Evolutionary conservation across 2,113 vertebrate species (phyloP), one percentile per base, ranked within the genome.

Genomic region (Tachysurus vachellii): DNA sequence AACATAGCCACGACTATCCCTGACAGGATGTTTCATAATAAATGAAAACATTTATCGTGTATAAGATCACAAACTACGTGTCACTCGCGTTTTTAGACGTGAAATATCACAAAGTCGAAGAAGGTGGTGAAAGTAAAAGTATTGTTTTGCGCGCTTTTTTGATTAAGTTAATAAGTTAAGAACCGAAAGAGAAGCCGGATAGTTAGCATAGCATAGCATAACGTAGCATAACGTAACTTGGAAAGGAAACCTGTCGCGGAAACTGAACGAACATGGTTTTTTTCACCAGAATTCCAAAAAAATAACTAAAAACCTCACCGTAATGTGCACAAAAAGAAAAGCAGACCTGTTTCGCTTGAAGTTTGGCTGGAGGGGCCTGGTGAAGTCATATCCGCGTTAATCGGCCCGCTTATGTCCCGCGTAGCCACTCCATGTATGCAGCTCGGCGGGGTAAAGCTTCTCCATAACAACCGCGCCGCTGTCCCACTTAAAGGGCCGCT

Each of bases 381-480:
- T 1, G 21, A 47, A 13, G 61, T 82, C 80, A 75, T 88, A 81
- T 28, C 84, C 83, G 77, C 68, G 47, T 86, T 84, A 77, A 7
- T 54, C 66, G 91, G 76, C 89, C 31, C 89, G 59, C 16, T 61
- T 81, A 80, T 53, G 84, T 26, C 70, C 66, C 83, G 36, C 68
- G 86, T 28, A 85, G 85, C 77, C 54, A 64, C 84, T 80, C 73
- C 84, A 77, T 85, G 57, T 64, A 71, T 86, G 61, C 91, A 87
- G 26, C 88, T 91, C 91, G 90, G 91, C 4, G 89, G 92, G 92
- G 90, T 87, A 94, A 93, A 89, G 93, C 94, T 92, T 95, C 95
- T 94, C 95, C 95, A 94, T 95, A 94, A 94, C 95, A 95, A 95
- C 95, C 91, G 85, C 86, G 53, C 87, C 53, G 54, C 87, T 47